phyloP scores from a whole-genome alignment of 2,888 invertebrate species.

The Boloria euphrosyne region DNA sequence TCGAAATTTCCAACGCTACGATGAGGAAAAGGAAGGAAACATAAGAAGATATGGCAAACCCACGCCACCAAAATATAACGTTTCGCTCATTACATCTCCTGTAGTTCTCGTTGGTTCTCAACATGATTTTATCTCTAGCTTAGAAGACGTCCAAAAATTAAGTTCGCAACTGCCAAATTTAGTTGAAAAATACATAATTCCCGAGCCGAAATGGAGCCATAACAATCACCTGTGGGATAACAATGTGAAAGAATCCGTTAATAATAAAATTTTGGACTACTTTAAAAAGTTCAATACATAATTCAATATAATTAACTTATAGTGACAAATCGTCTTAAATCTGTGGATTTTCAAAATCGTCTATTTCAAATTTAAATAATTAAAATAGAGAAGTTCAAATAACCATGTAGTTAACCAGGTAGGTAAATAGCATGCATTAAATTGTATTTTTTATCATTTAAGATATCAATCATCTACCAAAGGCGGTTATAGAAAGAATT shows the following conservation, averaged over 20 bases:
- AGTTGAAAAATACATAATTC: conserved; percentile 81
- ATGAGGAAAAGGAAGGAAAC: conserved; percentile 63
- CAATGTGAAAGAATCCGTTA: conserved; percentile 54
- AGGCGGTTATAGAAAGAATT: too few species aligned
- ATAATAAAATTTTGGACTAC: conserved; percentile 58
- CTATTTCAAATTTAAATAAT: too few species aligned
- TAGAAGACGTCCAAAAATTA: conserved; percentile 80
- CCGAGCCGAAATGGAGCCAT: conserved; percentile 75
- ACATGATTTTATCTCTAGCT: conserved; percentile 85
- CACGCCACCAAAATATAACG: conserved; percentile 64
- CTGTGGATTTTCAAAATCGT: too few species aligned
- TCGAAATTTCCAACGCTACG: conserved; percentile 62
- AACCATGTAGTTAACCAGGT: too few species aligned
- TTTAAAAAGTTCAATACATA: conserved; percentile 43
- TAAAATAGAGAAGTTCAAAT: too few species aligned
- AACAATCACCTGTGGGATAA: conserved; percentile 66
- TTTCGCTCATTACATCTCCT: conserved; percentile 61
- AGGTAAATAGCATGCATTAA: too few species aligned
- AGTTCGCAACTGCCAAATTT: conserved; percentile 80
- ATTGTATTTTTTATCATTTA: too few species aligned
- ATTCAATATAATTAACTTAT: neutral
- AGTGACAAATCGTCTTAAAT: too few species aligned
- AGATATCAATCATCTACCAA: too few species aligned
- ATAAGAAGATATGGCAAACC: conserved; percentile 57
- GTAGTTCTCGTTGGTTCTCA: conserved; percentile 61